Percentiles rank a stretch among this genome's conserved stretches.
phyloP scores from a whole-genome alignment of 2,888 invertebrate genomes.

The Myopa tessellatipennis region DNA sequence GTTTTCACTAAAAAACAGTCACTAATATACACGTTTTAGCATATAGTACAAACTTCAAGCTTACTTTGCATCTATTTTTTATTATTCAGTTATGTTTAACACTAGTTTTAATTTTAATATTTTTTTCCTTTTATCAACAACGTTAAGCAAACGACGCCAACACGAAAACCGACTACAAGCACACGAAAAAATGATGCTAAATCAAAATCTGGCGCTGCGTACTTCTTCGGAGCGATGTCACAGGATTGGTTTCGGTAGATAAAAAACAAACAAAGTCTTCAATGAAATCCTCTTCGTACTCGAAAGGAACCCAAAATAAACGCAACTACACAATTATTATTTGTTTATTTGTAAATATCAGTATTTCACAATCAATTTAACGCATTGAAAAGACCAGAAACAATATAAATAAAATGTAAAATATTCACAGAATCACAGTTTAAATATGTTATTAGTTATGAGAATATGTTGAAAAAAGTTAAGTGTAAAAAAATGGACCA shows the following conservation, averaged over 20 bases:
- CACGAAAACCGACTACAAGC: slow-evolving; percentile 51
- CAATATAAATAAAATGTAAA: too few relatives aligned
- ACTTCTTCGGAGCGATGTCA: slow-evolving; percentile 85
- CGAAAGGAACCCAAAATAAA: too few relatives aligned
- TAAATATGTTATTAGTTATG: slow-evolving; percentile 32
- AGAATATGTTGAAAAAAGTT: slow-evolving; percentile 18
- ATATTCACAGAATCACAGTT: too few relatives aligned
- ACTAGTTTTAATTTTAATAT: neutral
- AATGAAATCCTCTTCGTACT: slow-evolving; percentile 8
- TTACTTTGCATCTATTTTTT: neutral
- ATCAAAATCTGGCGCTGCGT: slow-evolving; percentile 78
- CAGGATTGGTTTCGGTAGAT: slow-evolving; percentile 81
- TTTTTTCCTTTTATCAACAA: neutral
- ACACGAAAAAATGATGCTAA: slow-evolving; percentile 53
- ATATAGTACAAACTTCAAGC: too few relatives aligned
- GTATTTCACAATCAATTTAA: too few relatives aligned
- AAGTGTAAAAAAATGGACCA: too few relatives aligned
- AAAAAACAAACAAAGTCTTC: neutral
- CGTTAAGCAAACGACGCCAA: slow-evolving; percentile 51
- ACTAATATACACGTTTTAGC: too few relatives aligned
- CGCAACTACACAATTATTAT: neutral
- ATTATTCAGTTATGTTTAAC: neutral
- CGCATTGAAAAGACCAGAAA: too few relatives aligned
- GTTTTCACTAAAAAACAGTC: too few relatives aligned
- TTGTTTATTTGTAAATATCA: neutral